Conservation (phyloP, 2,113 vertebrate species). For the Bufo gargarizans region DNA sequence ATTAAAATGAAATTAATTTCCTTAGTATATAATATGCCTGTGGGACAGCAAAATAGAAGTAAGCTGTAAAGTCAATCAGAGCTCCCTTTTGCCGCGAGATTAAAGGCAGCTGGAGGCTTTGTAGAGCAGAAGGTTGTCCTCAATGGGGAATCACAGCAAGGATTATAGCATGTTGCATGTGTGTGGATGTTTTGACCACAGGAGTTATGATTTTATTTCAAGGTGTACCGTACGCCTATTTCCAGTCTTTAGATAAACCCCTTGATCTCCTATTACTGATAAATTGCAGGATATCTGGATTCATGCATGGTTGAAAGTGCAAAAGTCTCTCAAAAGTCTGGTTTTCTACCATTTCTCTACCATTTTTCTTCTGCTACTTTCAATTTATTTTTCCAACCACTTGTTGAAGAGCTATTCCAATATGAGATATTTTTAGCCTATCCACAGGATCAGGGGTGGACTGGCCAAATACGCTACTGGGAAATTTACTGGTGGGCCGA, state of each 20-base stretch:
- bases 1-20: constrained; percentile 45
- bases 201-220: not conserved
- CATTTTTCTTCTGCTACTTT: not conserved
- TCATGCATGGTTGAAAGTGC: not conserved
- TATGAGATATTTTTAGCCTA: too few relatives aligned
- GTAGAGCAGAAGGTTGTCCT: constrained; percentile 8
- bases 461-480: too few relatives aligned
- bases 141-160: not conserved
- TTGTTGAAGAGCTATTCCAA: too few relatives aligned
- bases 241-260: not conserved
- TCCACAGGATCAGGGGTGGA: too few relatives aligned
- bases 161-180: not conserved
- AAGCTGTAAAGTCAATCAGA: constrained; percentile 24
- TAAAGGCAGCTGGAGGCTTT: constrained; percentile 28
- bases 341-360: not conserved
- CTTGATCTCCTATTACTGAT: not conserved
- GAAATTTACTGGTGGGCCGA: too few relatives aligned
- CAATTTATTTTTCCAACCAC: not conserved
- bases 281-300: not conserved
- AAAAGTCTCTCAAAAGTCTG: not conserved
- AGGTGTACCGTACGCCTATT: not conserved
- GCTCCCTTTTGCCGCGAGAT: not conserved
- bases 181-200: not conserved
- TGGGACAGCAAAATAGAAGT: constrained; percentile 8
- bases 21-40: constrained; percentile 36